Evolutionary conservation across 2,113 vertebrate species (phyloP), one percentile per base, ranked within the genome.

Genomic region (Pelusios castaneus): DNA sequence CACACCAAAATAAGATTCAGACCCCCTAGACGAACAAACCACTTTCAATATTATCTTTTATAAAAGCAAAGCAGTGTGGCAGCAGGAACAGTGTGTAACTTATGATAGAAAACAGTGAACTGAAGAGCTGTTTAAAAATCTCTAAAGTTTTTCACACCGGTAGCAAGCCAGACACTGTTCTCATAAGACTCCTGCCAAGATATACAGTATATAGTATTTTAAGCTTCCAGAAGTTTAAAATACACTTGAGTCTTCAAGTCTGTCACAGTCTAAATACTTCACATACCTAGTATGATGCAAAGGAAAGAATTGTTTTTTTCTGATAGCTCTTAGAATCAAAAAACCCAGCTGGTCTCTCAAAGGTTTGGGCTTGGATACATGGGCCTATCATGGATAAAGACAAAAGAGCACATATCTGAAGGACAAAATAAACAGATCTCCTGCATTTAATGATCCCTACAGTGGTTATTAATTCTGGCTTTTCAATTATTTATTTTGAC

Each of bases 151-250:
- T 92, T 90, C 27, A 45, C 70, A 80, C 82, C 91, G 93, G 70
- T 82, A 27, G 38, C 34, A 78, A 97, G 92, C 83, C 90, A 95
- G 95, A 67, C 49, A 90, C 3, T 70, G 82, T 51, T 85, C 79
- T 94, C 76, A 82, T 87, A 38, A 87, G 63, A 60, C 38, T 70
- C 47, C 95, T 94, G 97, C 94, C 91, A 93, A 92, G 94, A 88
- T 45, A 93, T 27, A 94, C 92, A 83, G 22, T 8, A 8, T 17
- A 47, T 52, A 87, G 82, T 58, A 90, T 87, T 7, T 56, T 80
- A 51, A 89, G 87, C 91, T 92, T 85, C 82, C 80, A 43, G 80
- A 81, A 79, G 70, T 1, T 24, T 85, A 25, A 91, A 89, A 82
- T 87, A 88, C 1, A 45, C 14, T 1, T n/a, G 85, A 54, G 79